Conservation (phyloP, 2,888 invertebrate species). For the Ischnus inquisitorius region DNA sequence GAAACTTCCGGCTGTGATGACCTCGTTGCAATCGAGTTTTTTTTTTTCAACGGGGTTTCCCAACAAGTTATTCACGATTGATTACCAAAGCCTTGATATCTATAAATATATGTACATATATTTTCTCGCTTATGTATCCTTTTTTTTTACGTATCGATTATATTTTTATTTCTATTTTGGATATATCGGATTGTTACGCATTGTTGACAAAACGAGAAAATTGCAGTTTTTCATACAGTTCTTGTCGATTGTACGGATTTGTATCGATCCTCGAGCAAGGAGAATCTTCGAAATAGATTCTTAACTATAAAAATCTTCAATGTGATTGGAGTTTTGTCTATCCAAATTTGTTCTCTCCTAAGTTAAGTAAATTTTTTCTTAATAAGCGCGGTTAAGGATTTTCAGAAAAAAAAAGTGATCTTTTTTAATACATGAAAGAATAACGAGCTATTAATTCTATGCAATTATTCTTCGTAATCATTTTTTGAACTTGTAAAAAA, state of each 20-base stretch:
- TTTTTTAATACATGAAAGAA: too few relatives aligned
- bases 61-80: not conserved
- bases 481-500: too few relatives aligned
- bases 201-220: not conserved
- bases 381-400: too few relatives aligned
- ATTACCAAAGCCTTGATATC: constrained; percentile 12
- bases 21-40: not conserved
- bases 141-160: not conserved
- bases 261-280: not conserved
- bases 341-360: not conserved
- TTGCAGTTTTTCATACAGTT: not conserved
- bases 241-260: not conserved
- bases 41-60: not conserved
- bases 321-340: not conserved
- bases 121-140: not conserved
- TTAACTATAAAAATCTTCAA: not conserved
- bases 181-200: not conserved
- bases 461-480: too few relatives aligned
- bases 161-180: not conserved
- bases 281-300: not conserved
- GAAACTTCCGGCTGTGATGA: not conserved
- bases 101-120: not conserved
- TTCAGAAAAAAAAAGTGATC: too few relatives aligned
- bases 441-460: too few relatives aligned
- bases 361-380: too few relatives aligned